These are phyloP conservation scores for Staurois parvus DNA, from an alignment of 2,797 vertebrate genomes.

Conservation along the genomic window DNA sequence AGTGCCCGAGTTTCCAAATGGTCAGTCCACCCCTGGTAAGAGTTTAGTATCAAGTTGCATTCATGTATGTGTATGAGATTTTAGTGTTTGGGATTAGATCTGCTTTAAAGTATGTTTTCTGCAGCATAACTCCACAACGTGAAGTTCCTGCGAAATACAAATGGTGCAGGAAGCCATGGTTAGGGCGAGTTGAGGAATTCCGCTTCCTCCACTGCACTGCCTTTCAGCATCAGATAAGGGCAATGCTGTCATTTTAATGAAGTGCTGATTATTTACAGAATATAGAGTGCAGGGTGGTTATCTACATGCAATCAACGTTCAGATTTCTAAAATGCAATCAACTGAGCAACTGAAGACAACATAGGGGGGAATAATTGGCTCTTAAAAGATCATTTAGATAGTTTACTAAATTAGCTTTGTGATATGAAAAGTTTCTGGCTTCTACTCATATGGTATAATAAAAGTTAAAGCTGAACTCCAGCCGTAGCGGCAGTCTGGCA, in stretches of 20 bases:
- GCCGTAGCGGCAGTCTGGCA: no score
- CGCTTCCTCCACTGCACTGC: not conserved
- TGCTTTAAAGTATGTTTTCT: not conserved
- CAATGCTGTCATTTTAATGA: not conserved
- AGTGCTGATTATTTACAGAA: not conserved
- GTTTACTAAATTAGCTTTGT: no score
- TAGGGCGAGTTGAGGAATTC: slow-evolving; percentile 33
- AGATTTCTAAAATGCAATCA: slow-evolving; percentile 19
- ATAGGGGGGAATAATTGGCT: not conserved
- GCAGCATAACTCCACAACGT: not conserved
- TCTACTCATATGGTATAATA: no score
- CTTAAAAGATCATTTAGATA: not conserved
- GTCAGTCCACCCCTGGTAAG: no score
- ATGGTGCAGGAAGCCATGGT: not conserved
- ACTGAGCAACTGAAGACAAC: not conserved
- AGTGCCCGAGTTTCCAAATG: no score
- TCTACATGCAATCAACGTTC: not conserved
- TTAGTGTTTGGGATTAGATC: not conserved
- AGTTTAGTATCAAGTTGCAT: no score
- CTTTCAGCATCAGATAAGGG: slow-evolving; percentile 42
- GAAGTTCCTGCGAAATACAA: slow-evolving; percentile 8
- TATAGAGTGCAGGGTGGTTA: not conserved
- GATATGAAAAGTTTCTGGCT: no score
- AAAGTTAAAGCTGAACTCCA: no score
- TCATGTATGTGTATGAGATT: no score